Percentiles rank a stretch among this genome's conserved stretches.
Evolutionary conservation across 2,888 invertebrate species (phyloP).

Genomic region (Acanthoscelides obtectus): DNA sequence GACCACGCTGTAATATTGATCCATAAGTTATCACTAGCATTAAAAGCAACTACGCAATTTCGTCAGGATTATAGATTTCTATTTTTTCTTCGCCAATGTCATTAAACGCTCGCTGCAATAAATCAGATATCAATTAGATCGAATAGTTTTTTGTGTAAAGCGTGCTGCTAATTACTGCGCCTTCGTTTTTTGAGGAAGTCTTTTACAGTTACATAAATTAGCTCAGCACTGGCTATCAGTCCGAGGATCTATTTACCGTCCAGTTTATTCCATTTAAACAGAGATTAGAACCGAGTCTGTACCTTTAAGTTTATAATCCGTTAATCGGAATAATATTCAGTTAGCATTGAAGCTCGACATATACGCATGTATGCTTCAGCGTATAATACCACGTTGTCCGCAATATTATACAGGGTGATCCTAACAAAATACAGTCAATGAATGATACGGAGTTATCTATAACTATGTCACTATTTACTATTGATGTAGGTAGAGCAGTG

Average conservation of each 20-base stretch:
- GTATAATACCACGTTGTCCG: not conserved
- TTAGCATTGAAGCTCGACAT: constrained; percentile 12
- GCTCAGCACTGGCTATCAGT: not conserved
- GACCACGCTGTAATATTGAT: too few relatives aligned
- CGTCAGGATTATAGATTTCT: not conserved
- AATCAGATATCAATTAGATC: not conserved
- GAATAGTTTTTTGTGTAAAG: not conserved
- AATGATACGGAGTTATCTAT: too few relatives aligned
- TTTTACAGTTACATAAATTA: not conserved
- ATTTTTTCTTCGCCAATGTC: not conserved
- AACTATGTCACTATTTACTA: too few relatives aligned
- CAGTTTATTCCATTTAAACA: not conserved
- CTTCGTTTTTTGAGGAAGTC: not conserved
- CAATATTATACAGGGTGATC: not conserved
- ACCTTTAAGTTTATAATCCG: constrained; percentile 27
- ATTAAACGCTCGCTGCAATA: not conserved
- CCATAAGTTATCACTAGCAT: too few relatives aligned
- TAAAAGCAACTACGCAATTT: not conserved
- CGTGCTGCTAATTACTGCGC: not conserved
- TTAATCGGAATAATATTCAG: constrained; percentile 38
- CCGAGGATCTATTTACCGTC: not conserved
- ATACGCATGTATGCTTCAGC: not conserved
- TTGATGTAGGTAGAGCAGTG: too few relatives aligned
- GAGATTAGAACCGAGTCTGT: not conserved
- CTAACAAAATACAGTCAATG: too few relatives aligned